Conservation (phyloP, 2,113 vertebrate species). For the Ahaetulla prasina region DNA sequence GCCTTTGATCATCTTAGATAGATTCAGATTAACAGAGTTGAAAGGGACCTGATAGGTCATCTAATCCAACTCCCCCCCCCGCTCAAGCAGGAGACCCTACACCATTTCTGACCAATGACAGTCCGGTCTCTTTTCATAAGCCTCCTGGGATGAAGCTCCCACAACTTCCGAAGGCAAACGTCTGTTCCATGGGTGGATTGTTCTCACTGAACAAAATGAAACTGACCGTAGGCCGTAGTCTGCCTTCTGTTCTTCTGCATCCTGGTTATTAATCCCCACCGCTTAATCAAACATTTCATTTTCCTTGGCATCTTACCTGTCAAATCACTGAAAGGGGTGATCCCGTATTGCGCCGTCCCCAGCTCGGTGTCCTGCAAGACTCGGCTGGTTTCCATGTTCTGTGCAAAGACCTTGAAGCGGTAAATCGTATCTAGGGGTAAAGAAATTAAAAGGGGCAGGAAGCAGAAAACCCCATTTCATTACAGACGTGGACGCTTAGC, state of each 20-base stretch:
- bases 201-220: too few species aligned
- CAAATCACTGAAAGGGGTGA: constrained; percentile 86
- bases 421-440: constrained; percentile 44
- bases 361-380: constrained; percentile 74
- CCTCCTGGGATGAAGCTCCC: too few species aligned
- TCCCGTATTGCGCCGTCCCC: constrained; percentile 80
- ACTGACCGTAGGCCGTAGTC: background rate
- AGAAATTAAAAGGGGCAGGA: background rate
- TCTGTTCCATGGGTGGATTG: too few species aligned
- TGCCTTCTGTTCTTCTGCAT: background rate
- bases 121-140: too few species aligned
- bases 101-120: too few species aligned
- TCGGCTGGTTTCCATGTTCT: constrained; percentile 74
- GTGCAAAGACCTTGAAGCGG: constrained; percentile 73
- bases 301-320: constrained; percentile 65
- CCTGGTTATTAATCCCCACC: background rate
- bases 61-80: too few species aligned
- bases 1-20: too few species aligned
- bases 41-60: too few species aligned
- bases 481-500: background rate
- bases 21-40: too few species aligned
- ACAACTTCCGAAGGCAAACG: too few species aligned
- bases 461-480: background rate
- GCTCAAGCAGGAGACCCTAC: too few species aligned
- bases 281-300: background rate